Evolutionary conservation across 2,113 vertebrate species (phyloP), one percentile per base, ranked within the genome.

Genomic region (Carettochelys insculpta): DNA sequence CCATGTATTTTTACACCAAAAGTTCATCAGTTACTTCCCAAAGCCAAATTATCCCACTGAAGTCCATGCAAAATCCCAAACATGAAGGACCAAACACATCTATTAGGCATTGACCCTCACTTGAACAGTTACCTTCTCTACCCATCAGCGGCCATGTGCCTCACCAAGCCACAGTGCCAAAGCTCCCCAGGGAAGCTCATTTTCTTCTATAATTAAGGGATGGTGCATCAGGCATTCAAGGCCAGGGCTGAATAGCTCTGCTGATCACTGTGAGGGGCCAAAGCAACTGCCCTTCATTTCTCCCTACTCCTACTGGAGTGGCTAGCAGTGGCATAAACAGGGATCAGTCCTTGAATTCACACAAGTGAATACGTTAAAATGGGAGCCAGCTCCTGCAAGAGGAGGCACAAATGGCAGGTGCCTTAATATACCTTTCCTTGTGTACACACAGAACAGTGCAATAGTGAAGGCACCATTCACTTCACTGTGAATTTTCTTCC

Each of bases 91-190:
- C 43, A 88, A 61, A 8, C n/a, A 58, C 12, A 31, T 3, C 56
- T 58, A 5, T 22, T 13, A 47, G 17, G 34, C 77, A n/a, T n/a
- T 75, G 76, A 11, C 25, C 65, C 0, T 0, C 0, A 80, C 77
- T n/a, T 6, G 75, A 54, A n/a, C 11, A 48, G 25, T 20, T 38
- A 10, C 78, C 27, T 50, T 50, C 48, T 50, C 11, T 14, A 50
- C 48, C 14, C 48, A 19, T 82, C 4, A 17, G 6, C 14, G 48
- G 17, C 0, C 0, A n/a, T 80, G 58, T 86, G 53, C 47, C 73
- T 84, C 1, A 0, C 5, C 4, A 4, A 0, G 4, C 73, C 17
- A 77, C 1, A 0, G 9, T 68, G 61, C 78, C 41, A 20, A 17
- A 77, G 25, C 6, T 27, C 16, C 68, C 61, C 4, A 14, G 34